A percentile compares a stretch with the other conserved stretches of the same genome.
Conservation (phyloP, 2,113 vertebrate species). For the Phasianus colchicus region DNA sequence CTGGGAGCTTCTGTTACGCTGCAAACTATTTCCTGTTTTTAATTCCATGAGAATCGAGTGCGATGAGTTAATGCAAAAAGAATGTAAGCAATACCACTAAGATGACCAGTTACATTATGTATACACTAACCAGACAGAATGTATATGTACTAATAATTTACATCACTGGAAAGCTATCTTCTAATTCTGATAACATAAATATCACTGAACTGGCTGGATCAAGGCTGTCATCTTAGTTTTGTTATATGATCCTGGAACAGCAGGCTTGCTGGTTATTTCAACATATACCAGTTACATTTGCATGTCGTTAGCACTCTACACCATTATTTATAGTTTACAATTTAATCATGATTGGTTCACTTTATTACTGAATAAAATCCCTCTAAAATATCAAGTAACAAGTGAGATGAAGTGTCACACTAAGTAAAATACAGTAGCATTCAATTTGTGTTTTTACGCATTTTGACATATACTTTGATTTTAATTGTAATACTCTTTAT, state of each 20-base stretch:
- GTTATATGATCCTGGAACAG: constrained; percentile 70
- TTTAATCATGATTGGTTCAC: constrained; percentile 47
- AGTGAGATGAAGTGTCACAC: background rate
- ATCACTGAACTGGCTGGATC: constrained; percentile 59
- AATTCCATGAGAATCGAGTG: constrained; percentile 77
- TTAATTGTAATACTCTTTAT: background rate
- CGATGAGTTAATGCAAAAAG: constrained; percentile 79
- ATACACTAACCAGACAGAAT: constrained; percentile 76
- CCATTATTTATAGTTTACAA: constrained; percentile 48
- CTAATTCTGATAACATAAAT: constrained; percentile 72
- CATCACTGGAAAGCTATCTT: constrained; percentile 74
- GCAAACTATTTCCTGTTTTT: constrained; percentile 81
- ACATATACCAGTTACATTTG: constrained; percentile 58
- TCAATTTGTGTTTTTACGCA: background rate
- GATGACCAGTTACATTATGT: constrained; percentile 68
- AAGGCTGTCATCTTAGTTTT: constrained; percentile 72
- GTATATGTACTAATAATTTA: constrained; percentile 68
- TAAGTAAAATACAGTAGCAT: background rate
- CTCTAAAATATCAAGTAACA: constrained; percentile 23
- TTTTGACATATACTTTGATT: background rate
- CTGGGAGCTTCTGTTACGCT: constrained; percentile 74
- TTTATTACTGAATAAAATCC: constrained; percentile 18
- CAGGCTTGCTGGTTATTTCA: constrained; percentile 59
- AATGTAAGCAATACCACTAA: constrained; percentile 74
- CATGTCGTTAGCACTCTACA: constrained; percentile 42